Evolutionary conservation across 2,797 vertebrate species (phyloP).

Genomic region (Tarsius wallacei): DNA sequence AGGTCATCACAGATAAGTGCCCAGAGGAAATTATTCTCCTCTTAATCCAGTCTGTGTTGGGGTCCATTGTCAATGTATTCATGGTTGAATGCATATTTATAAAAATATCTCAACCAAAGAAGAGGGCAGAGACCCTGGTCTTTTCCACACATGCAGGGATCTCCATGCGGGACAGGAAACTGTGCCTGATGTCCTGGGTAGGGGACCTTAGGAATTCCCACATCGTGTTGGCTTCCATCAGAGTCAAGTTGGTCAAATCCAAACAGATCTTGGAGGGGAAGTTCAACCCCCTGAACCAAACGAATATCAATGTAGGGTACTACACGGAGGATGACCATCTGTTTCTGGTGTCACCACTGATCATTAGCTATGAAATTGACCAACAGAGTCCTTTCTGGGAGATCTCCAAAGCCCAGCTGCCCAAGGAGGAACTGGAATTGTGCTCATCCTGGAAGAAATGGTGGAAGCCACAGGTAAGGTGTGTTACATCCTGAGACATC

Average conservation of each 20-base stretch:
- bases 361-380: constrained; percentile 99
- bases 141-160: constrained; percentile 99
- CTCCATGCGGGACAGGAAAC: constrained; percentile 97
- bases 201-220: constrained; percentile 99
- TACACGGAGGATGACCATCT: constrained; percentile 98
- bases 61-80: constrained; percentile 99
- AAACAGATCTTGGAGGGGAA: constrained; percentile 99
- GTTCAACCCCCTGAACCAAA: constrained; percentile 99
- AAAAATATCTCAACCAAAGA: constrained; percentile 99
- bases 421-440: constrained; percentile 98
- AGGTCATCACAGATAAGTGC: constrained; percentile 99
- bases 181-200: constrained; percentile 99
- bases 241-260: constrained; percentile 99
- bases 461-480: constrained; percentile 99
- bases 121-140: constrained; percentile 98
- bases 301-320: constrained; percentile 99
- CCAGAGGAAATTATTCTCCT: constrained; percentile 98
- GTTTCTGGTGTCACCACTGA: constrained; percentile 98
- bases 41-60: constrained; percentile 98
- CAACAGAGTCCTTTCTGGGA: constrained; percentile 99
- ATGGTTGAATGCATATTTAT: constrained; percentile 99
- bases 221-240: constrained; percentile 99
- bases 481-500: constrained; percentile 59
- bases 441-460: constrained; percentile 99
- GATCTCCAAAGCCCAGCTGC: constrained; percentile 96